Evolutionary conservation across 2,113 vertebrate species (phyloP), one percentile per base, ranked within the genome.

Genomic region (Erythrolamprus reginae): DNA sequence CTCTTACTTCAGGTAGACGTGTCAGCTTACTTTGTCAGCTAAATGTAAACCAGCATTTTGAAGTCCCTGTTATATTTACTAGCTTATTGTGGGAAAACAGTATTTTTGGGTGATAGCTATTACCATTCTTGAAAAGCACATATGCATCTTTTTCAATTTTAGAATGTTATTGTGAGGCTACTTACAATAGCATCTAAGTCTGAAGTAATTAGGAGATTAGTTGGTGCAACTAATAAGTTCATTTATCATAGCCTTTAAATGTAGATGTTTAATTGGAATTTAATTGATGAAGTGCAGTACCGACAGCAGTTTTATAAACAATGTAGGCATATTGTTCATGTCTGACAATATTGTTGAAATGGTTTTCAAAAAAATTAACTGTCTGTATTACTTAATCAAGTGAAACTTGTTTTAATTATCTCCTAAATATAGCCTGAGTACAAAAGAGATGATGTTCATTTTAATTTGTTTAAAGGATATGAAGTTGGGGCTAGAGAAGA

Each of bases 181-280:
- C 23, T 17, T 58, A 24, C n/a, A 47, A 51, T 55, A 45, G 24
- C 28, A 2, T 48, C 1, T 1, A 47, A 5, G 65, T 91, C 86
- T 91, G 51, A 91, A 91, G 56, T 58, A 52, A 83, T 88, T 87
- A 48, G 86, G 24, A 82, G 52, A 91, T 88, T 91, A 91, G 88
- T 91, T 83, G 86, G 52, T 82, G 42, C 58, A 91, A 56, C 52
- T 77, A n/a, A 48, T 82, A 86, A 70, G 58, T 90, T 83, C 86
- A 88, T 91, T 88, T 86, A 90, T 90, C 89, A 90, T 82, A 87
- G 61, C 28, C 42, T 50, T 90, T 91, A 50, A 82, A 82, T 88
- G 51, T 82, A 28, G 70, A 50, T 82, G 48, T 90, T 91, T 88
- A 91, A 91, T 91, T 87, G 85, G 26, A 88, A 88, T 87, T 91